Evolutionary conservation across 2,888 invertebrate genomes (phyloP), one percentile per base, ranked within the genome.

Genomic region (Teleiodes luculella): DNA sequence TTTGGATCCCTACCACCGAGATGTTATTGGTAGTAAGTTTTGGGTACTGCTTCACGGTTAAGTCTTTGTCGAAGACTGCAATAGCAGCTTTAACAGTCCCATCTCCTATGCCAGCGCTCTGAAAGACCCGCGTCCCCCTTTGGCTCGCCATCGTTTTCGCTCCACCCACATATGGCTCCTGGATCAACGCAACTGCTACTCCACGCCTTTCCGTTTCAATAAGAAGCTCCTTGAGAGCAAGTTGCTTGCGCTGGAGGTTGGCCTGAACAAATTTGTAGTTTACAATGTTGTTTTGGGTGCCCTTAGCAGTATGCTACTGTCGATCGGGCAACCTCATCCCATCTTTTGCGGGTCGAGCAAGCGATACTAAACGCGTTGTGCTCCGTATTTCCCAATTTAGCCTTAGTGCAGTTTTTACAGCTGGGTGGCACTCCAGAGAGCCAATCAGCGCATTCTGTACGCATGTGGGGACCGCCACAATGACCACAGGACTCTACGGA

Each of bases 151-250:
- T 47, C 18, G 7, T 53, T 55, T 3, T 43, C 13, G 4, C 36
- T 24, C 1, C 56, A n/a, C n/a, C 56, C 33, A 53, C 35, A 13
- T 58, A 56, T 1, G 58, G 58, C 46, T 59, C 54, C 7, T 55
- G 55, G 5, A 57, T 3, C 0, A 57, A 13, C 1, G 53, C 55
- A 0, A 53, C 16, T 0, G 20, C 5, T 1, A 43, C n/a, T 6
- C 45, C 51, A 14, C 36, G 35, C 3, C 18, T 41, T 41, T 18
- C 3, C 2, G 41, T 8, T 14, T 20, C 35, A 36, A 35, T n/a
- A 10, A 35, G n/a, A n/a, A 49, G 36, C 16, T 49, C 35, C 6
- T 31, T 20, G 16, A 16, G 16, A 16, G 49, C 35, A 6, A 49
- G 36, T 16, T 11, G 20, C 14, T 20, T 33, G 11, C 41, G n/a